These are phyloP conservation scores for Drosophila nr. perissopoda DNA, from an alignment of 2,888 invertebrate genomes.

Conservation along the genomic window DNA sequence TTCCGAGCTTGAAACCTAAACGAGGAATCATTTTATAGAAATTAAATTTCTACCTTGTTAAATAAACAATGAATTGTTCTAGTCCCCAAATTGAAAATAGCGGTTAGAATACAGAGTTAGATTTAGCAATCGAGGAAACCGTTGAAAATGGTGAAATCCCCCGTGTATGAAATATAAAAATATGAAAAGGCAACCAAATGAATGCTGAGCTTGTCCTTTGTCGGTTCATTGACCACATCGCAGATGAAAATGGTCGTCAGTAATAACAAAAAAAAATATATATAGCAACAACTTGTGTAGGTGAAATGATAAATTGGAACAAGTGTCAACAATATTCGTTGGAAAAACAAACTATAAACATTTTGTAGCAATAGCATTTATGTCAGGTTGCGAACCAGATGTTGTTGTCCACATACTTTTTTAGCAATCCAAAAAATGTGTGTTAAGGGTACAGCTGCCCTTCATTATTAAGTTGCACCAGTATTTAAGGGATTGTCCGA, in stretches of 20 bases:
- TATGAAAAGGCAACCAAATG: neutral
- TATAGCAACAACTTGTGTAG: neutral
- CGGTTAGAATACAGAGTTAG: neutral
- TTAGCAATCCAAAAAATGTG: neutral
- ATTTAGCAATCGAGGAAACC: neutral
- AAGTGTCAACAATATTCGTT: neutral
- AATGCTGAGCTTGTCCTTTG: neutral
- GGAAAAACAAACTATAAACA: neutral
- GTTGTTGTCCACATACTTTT: neutral
- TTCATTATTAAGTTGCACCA: neutral
- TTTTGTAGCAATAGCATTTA: neutral
- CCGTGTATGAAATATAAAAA: neutral
- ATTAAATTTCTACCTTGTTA: neutral
- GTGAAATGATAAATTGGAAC: neutral
- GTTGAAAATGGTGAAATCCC: neutral
- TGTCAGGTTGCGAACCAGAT: neutral
- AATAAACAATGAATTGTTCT: neutral
- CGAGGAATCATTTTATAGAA: neutral
- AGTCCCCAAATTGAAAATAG: neutral
- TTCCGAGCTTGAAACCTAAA: conserved; percentile 89
- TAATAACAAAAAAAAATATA: neutral
- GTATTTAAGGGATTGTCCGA: neutral
- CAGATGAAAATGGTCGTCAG: neutral
- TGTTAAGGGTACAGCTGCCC: neutral
- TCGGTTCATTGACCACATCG: neutral